Evolutionary conservation across 2,113 vertebrate genomes (phyloP), one percentile per base, ranked within the genome.

Genomic region (Tupaia chinensis): DNA sequence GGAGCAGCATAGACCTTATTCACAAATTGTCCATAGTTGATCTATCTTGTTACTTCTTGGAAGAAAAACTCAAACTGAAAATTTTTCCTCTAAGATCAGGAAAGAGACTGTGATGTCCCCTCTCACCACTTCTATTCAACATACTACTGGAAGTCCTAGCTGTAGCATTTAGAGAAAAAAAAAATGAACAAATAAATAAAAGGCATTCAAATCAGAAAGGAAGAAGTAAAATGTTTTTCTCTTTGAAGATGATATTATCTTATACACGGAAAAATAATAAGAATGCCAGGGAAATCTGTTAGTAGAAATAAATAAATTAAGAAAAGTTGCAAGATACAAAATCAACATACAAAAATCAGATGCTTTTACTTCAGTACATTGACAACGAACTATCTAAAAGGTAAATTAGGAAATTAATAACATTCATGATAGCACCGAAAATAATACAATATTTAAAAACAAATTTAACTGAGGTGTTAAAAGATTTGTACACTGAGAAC

Each of bases 401-500:
- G 13, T 20, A 82, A 82, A 65, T 65, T 65, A 58, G 8, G 53
- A 82, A 82, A 10, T 20, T 4, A 65, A 65, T 65, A 15, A 60
- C 32, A 63, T 65, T 65, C 63, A 63, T 32, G 65, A 82, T 82
- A 65, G 7, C 60, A 82, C 20, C 58, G 85, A 65, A 72, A 25
- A 83, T 29, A n/a, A 72, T 63, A 44, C 58, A 83, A 72, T 91
- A 92, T 25, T 69, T 81, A 74, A 25, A 11, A 80, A 61, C 87
- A 87, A 4, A 14, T 66, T 78, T 90, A 63, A 78, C 54, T 54
- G 23, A 87, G n/a, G 9, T 79, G 76, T 10, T 69, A 2, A 3
- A 92, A 95, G 68, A 29, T 61, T 17, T 17, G 32, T 53, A 72
- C 32, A 88, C 29, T 88, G 17, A 70, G 88, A 87, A 87, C 74